A percentile compares a stretch with the other conserved stretches of the same genome.
Evolutionary conservation across 2,888 invertebrate genomes (phyloP).

Genomic region (Eupsilia transversa): DNA sequence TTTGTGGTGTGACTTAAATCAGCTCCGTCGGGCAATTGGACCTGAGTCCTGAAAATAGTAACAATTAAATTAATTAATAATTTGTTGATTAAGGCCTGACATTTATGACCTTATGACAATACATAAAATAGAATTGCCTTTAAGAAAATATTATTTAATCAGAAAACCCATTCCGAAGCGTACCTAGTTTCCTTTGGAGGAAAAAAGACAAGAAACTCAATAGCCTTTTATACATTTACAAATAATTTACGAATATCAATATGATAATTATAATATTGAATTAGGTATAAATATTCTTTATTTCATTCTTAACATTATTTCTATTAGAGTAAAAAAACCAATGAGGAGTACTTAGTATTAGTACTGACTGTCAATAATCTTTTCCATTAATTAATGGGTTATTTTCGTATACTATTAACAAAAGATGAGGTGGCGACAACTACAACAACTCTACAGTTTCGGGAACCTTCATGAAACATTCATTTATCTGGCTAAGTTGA

Average conservation of each 20-base stretch:
- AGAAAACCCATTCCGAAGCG: background rate
- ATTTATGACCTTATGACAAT: background rate
- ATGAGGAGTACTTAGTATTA: background rate
- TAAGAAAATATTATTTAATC: background rate
- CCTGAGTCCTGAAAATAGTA: background rate
- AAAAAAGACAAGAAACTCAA: background rate
- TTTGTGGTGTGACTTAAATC: background rate
- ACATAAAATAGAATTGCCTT: background rate
- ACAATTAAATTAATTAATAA: background rate
- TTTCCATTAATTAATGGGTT: background rate
- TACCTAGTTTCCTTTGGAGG: background rate
- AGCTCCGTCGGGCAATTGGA: background rate
- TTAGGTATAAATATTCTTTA: too few species aligned
- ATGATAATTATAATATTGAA: background rate
- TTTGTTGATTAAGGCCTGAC: background rate
- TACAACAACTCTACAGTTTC: slow-evolving; percentile 40
- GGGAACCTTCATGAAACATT: slow-evolving; percentile 61
- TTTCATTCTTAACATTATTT: background rate
- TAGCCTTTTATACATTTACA: too few species aligned
- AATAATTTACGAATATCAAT: background rate
- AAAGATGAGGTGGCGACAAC: slow-evolving; percentile 13
- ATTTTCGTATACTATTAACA: background rate
- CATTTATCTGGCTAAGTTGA: slow-evolving; percentile 57
- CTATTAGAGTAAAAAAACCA: background rate
- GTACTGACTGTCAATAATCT: background rate